Conservation (phyloP, 2,888 invertebrate genomes). For the Agrilus biguttatus region DNA sequence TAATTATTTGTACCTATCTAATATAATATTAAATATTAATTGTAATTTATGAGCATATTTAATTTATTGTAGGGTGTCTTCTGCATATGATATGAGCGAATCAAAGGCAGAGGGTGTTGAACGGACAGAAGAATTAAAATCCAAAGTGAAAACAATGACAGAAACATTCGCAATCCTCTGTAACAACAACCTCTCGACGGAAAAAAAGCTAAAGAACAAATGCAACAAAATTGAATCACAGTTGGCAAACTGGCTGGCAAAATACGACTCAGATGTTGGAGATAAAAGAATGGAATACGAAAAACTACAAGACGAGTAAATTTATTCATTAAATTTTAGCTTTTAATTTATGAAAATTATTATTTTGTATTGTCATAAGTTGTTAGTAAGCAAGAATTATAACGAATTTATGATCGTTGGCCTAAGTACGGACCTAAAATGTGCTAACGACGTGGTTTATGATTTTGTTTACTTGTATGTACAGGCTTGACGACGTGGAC, state of each 20-base stretch:
- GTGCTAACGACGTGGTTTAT: not conserved
- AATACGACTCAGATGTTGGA: slow-evolving; percentile 44
- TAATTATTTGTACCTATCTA: too few relatives aligned
- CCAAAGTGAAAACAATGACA: slow-evolving; percentile 32
- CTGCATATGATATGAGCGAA: slow-evolving; percentile 32
- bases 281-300: slow-evolving; percentile 42
- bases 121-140: slow-evolving; percentile 34
- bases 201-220: slow-evolving; percentile 38
- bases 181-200: slow-evolving; percentile 33
- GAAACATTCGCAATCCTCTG: slow-evolving; percentile 34
- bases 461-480: too few relatives aligned
- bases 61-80: slow-evolving; percentile 11
- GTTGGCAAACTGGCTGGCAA: slow-evolving; percentile 40
- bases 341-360: too few relatives aligned
- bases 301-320: slow-evolving; percentile 27
- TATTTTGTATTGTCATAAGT: too few relatives aligned
- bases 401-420: too few relatives aligned
- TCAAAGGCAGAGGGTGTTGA: slow-evolving; percentile 34
- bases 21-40: too few relatives aligned
- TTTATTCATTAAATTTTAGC: too few relatives aligned
- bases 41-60: too few relatives aligned
- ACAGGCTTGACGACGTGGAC: slow-evolving; percentile 35
- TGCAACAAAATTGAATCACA: slow-evolving; percentile 44
- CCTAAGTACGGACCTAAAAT: too few relatives aligned
- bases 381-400: too few relatives aligned